Evolutionary conservation across 2,888 invertebrate genomes (phyloP), one percentile per base, ranked within the genome.

Genomic region (Diarsia brunnea): DNA sequence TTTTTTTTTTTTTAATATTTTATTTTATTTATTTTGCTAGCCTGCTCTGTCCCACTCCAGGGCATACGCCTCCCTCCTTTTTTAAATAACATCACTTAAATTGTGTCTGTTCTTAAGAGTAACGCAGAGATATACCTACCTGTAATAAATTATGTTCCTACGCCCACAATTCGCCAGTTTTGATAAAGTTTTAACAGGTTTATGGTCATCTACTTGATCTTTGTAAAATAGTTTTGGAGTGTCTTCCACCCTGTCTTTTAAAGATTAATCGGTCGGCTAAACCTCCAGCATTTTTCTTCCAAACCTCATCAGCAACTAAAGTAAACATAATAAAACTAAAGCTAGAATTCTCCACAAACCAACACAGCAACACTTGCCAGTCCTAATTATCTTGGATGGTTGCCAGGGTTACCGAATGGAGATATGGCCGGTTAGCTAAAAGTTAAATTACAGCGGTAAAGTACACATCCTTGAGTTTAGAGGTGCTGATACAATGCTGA

Each of bases 371-470:
- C 83, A 83, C 74, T 81, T 71, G 78, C 64, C 75, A 61, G 53
- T 47, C 64, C 84, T 86, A 86, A 87, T 87, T 84, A 81, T 81
- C 72, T 86, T 87, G 87, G 87, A 82, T 63, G n/a, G 60, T 67
- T 78, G 87, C 87, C 87, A 87, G 78, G 53, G 61, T 78, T 78
- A 75, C 70, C 75, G 65, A 78, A 78, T 71, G 66, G 61, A 86
- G 83, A 80, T 85, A 85, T 81, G 69, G 67, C 74, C 66, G 71
- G 83, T 81, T 80, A 69, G 72, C 79, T 86, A 63, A 78, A 83
- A 83, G 69, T 80, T 82, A 84, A 82, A 85, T 84, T 85, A 78
- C 75, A 64, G 65, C 49, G 31, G 66, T 78, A 79, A 74, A 79
- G 60, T 77, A 81, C 64, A 80, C 45, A 71, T 75, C 27, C 58